These are phyloP conservation scores for Halictus ligatus DNA, from an alignment of 2,888 invertebrate genomes.

Conservation along the genomic window DNA sequence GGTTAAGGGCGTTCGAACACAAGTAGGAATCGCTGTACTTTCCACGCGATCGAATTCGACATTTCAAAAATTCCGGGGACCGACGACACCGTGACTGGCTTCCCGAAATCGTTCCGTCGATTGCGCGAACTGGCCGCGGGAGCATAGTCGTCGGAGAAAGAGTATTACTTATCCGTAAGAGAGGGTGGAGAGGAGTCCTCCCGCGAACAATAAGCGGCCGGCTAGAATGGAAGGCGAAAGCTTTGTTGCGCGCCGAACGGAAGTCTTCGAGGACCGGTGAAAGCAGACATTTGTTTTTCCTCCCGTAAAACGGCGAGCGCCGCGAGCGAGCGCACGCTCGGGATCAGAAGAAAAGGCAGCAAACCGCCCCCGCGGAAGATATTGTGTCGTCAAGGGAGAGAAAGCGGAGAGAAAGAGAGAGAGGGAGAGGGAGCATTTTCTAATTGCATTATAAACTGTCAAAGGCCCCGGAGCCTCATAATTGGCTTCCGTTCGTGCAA, in stretches of 20 bases:
- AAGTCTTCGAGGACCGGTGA: slow-evolving; percentile 35
- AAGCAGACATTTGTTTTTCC: slow-evolving; percentile 48
- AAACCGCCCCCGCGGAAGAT: slow-evolving; percentile 31
- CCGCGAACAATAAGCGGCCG: slow-evolving; percentile 34
- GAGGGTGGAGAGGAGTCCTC: slow-evolving; percentile 12
- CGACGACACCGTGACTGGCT: too few species aligned
- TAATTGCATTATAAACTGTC: slow-evolving; percentile 71
- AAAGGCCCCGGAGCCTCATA: slow-evolving; percentile 58
- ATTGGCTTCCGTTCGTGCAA: slow-evolving; percentile 64
- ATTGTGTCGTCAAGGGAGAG: slow-evolving; percentile 42
- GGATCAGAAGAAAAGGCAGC: slow-evolving; percentile 46
- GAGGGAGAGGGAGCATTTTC: slow-evolving; percentile 52
- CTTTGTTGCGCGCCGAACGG: slow-evolving; percentile 29
- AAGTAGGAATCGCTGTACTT: too few species aligned
- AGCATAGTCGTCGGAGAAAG: not conserved
- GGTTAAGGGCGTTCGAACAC: too few species aligned
- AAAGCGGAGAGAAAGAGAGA: slow-evolving; percentile 16
- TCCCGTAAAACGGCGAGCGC: slow-evolving; percentile 12
- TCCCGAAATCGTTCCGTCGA: not conserved
- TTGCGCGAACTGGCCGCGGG: not conserved
- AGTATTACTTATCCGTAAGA: slow-evolving; percentile 27
- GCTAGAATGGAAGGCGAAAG: slow-evolving; percentile 23
- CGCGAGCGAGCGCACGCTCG: not conserved
- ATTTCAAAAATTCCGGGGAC: too few species aligned
- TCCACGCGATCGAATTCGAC: too few species aligned